These are phyloP conservation scores for Atrina japonica DNA, from an alignment of 2,888 invertebrate genomes.

Conservation along the genomic window DNA sequence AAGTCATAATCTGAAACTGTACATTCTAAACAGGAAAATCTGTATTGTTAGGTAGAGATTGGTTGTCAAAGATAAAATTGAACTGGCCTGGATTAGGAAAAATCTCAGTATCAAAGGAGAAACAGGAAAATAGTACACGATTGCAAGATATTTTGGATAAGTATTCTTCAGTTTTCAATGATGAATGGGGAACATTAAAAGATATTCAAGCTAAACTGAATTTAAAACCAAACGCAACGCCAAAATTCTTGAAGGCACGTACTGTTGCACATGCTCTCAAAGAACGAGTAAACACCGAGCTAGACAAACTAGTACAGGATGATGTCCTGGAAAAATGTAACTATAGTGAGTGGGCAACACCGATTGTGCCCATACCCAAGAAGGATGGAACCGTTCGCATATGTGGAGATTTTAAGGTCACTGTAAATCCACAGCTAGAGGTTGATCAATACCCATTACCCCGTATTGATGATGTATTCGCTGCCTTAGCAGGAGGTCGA, in stretches of 20 bases:
- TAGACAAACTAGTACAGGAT: conserved; percentile 16
- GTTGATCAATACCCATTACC: conserved; percentile 40
- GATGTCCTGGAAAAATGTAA: conserved; percentile 12
- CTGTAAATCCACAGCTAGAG: conserved; percentile 19
- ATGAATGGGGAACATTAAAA: conserved; percentile 11
- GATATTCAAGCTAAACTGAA: conserved; percentile 11
- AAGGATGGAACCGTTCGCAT: conserved; percentile 19
- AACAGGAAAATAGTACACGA: too few relatives aligned
- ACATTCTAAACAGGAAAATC: too few relatives aligned
- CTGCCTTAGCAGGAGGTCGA: conserved; percentile 43
- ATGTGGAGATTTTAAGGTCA: conserved; percentile 55
- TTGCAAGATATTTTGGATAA: not conserved
- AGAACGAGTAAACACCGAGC: conserved; percentile 11
- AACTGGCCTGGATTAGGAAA: conserved; percentile 3
- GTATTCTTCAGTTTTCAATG: conserved; percentile 5
- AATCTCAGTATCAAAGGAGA: not conserved
- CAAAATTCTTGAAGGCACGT: conserved; percentile 31
- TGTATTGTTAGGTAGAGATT: conserved; percentile 12
- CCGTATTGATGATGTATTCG: conserved; percentile 57
- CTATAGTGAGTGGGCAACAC: conserved; percentile 36
- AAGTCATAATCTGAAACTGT: too few relatives aligned
- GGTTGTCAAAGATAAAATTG: conserved; percentile 3
- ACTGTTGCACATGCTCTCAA: conserved; percentile 27
- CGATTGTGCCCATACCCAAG: conserved; percentile 26
- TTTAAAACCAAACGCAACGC: conserved; percentile 13